Base-by-base conservation (phyloP, 2,888 invertebrate genomes). In the Cryptophagus acutangulus region DNA sequence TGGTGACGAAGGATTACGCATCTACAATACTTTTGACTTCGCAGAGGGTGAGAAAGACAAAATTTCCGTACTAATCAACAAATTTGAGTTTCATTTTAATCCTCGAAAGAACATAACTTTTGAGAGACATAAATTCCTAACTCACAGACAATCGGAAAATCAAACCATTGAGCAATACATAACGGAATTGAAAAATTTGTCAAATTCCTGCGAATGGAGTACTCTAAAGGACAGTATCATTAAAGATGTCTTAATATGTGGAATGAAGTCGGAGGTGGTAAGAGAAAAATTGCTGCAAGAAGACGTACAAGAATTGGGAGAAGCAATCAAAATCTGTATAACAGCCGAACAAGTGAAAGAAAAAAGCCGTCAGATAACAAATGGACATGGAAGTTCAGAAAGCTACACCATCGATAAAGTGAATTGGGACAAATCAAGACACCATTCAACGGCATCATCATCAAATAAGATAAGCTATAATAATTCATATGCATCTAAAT, bases 81-180 rank as follows among this genome's bases (percentile, higher is more conserved):
- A 34, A 18, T 34, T 17, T 17, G 34, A 34, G 8, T 12, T 9
- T 4, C 15, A 34, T 18, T 31, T 31, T 17, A 17, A 13, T 9
- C 38, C 41, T 10, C 37, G 33, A 5, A 16, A 14, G n/a, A 41
- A 41, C 14, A 9, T 38, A 3, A 33, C 38, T 9, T 41, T 33
- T 28, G 33, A 38, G n/a, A 36, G 41, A 14, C 31, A 41, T 16
- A 41, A 38, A 15, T n/a, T n/a, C n/a, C 17, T 41, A 2, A 41
- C 25, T 2, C 33, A 20, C 4, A 38, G 9, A 17, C 36, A 37
- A 10, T 24, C 29, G 17, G 33, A 38, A 6, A 31, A 24, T n/a
- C 36, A 36, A 36, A 34, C 33, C 2, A 16, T 41, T 12, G 29
- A 41, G 2, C 36, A 41, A 25, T 41, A 26, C 17, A 24, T 41